These are phyloP conservation scores for Eumerus sabulonum DNA, from an alignment of 2,888 invertebrate species.

Conservation along the genomic window DNA sequence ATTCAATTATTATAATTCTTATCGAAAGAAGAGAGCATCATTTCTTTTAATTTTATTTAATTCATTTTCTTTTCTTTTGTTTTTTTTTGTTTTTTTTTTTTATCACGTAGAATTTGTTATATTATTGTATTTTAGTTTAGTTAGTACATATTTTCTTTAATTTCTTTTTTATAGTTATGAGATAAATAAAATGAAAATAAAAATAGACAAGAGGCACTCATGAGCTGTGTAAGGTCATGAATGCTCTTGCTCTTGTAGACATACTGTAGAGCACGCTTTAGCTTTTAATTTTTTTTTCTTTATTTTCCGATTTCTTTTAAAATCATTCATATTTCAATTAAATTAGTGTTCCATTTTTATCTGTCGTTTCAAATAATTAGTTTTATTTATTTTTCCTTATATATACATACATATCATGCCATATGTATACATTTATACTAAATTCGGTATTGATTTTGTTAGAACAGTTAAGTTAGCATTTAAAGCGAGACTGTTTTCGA, in stretches of 20 bases:
- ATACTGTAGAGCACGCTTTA: neutral
- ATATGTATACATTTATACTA: too few species aligned
- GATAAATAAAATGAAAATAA: constrained; percentile 1
- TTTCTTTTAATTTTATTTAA: too few species aligned
- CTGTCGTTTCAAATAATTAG: constrained; percentile 29
- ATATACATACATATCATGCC: too few species aligned
- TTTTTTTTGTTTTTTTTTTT: constrained; percentile 1
- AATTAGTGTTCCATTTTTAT: too few species aligned
- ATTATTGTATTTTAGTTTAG: constrained; percentile 17
- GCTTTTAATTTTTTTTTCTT: constrained; percentile 7
- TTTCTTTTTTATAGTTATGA: constrained; percentile 24
- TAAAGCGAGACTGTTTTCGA: constrained; percentile 14
- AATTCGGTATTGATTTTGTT: too few species aligned
- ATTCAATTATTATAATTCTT: too few species aligned
- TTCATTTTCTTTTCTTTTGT: too few species aligned
- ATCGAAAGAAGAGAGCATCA: too few species aligned
- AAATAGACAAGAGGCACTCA: too few species aligned
- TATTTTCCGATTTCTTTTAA: constrained; percentile 5
- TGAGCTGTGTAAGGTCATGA: too few species aligned
- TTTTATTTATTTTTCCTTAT: constrained; percentile 11
- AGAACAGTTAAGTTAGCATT: too few species aligned
- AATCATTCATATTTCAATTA: neutral
- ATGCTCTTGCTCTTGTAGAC: too few species aligned
- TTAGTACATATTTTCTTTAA: constrained; percentile 39
- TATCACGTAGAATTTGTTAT: constrained; percentile 24